Base-by-base conservation (phyloP, 2,888 invertebrate genomes). In the Melipona beecheii region DNA sequence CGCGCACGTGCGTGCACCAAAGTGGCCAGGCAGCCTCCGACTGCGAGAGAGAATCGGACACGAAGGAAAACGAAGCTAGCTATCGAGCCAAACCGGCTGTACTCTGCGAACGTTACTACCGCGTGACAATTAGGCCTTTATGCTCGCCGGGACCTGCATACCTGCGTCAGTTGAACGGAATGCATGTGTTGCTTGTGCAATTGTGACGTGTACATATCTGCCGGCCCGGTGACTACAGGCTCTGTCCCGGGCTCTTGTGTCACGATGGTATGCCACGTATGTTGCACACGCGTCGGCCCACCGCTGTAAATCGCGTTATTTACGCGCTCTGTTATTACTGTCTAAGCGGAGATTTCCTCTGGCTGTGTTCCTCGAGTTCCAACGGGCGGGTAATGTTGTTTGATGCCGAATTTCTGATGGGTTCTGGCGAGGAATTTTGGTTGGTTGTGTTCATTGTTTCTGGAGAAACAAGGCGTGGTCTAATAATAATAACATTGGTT, bases 121-220 rank as follows among this genome's bases (percentile, higher is more conserved):
- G 43, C 43, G 79, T 86, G 84, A 88, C 88, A 89, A 89, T 89
- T 88, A 89, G 89, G 78, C 87, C 88, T 87, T 85, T 88, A 43
- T 87, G 77, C 80, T 56, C 64, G 49, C 50, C 52, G 77, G n/a
- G 21, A 81, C 81, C 43, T 9, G 79, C 86, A 86, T 87, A 78
- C 78, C 86, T 75, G 72, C 75, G 80, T 75, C 84, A 72, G 80
- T 82, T 80, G 62, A 43, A 64, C 19, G 71, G 76, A 72, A 73
- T 86, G 73, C 70, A 73, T 76, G 79, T 72, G 87, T 76, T 78
- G 82, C 78, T 64, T 24, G 54, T 52, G 81, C 74, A 80, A 88
- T 86, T 81, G 78, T 81, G 83, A 81, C 81, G 69, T 43, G 80
- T 74, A 75, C 81, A 74, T 84, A 70, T 84, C 84, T 79, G 62